A percentile compares a stretch with the other conserved stretches of the same genome.
These are phyloP conservation scores for Alsophila aescularia DNA, from an alignment of 2,888 invertebrate species.

Conservation along the genomic window DNA sequence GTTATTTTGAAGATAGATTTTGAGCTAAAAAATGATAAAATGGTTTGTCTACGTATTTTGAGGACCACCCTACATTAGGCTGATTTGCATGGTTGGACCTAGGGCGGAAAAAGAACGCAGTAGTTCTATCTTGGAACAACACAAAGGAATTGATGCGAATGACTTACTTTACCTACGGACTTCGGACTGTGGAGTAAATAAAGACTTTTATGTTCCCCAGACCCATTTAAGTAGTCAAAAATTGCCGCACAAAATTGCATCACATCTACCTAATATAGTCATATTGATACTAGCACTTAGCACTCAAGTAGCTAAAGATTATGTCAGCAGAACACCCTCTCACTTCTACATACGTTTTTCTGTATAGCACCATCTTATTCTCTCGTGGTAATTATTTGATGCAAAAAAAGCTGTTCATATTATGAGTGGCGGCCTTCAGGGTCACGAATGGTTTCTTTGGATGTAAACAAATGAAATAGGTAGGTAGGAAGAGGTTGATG, in stretches of 20 bases:
- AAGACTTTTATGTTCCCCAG: neutral
- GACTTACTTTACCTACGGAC: no score
- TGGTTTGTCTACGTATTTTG: no score
- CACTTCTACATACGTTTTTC: neutral
- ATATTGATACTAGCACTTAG: neutral
- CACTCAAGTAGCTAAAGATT: neutral
- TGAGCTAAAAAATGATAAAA: no score
- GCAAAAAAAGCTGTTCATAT: constrained; percentile 41
- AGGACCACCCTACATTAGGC: no score
- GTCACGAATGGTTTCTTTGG: constrained; percentile 21
- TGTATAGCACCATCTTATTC: neutral
- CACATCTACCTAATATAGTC: neutral
- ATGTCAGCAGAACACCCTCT: neutral
- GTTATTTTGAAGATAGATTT: no score
- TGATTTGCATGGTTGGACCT: no score
- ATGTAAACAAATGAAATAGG: constrained; percentile 16
- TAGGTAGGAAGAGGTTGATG: constrained; percentile 7
- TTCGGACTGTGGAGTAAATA: no score
- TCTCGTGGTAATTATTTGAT: constrained; percentile 9
- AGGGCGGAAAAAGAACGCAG: no score
- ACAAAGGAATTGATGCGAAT: no score
- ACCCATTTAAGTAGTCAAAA: no score
- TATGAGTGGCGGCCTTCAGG: constrained; percentile 24
- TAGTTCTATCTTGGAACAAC: no score
- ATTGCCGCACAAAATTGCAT: constrained; percentile 1